phyloP scores from a whole-genome alignment of 2,797 vertebrate species.

The Anniella stebbinsi region DNA sequence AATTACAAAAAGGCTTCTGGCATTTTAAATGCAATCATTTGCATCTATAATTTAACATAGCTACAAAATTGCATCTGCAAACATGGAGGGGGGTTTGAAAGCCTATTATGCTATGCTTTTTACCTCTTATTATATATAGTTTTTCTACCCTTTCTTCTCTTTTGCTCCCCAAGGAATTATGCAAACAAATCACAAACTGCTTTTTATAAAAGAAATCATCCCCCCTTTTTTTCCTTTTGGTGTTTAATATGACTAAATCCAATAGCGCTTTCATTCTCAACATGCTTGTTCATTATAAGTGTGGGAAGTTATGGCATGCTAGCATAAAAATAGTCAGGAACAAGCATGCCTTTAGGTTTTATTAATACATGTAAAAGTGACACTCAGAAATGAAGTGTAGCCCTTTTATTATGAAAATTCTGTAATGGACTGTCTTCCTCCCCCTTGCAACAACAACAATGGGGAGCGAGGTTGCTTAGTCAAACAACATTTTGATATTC shows the following conservation, averaged over 20 bases:
- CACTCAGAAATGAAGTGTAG: constrained; percentile 56
- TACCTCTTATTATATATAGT: constrained; percentile 31
- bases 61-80: constrained; percentile 50
- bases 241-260: constrained; percentile 68
- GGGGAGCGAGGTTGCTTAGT: constrained; percentile 62
- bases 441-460: constrained; percentile 60
- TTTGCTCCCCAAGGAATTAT: constrained; percentile 44
- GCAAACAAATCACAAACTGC: constrained; percentile 46
- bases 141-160: constrained; percentile 40
- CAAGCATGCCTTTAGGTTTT: constrained; percentile 63
- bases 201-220: constrained; percentile 46
- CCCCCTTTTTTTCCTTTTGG: constrained; percentile 42
- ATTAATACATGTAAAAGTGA: constrained; percentile 70
- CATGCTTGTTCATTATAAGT: constrained; percentile 63
- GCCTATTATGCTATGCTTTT: constrained; percentile 49
- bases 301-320: constrained; percentile 63
- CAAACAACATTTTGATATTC: constrained; percentile 65
- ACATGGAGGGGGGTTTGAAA: constrained; percentile 36
- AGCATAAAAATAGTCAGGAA: constrained; percentile 63
- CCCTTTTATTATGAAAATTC: constrained; percentile 63
- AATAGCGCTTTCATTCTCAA: constrained; percentile 62
- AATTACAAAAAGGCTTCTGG: constrained; percentile 42
- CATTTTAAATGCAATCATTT: constrained; percentile 44
- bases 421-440: constrained; percentile 59
- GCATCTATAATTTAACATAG: constrained; percentile 48